A percentile compares a stretch with the other conserved stretches of the same genome.
Evolutionary conservation across 2,113 vertebrate genomes (phyloP).

Genomic region (Piliocolobus tephrosceles): DNA sequence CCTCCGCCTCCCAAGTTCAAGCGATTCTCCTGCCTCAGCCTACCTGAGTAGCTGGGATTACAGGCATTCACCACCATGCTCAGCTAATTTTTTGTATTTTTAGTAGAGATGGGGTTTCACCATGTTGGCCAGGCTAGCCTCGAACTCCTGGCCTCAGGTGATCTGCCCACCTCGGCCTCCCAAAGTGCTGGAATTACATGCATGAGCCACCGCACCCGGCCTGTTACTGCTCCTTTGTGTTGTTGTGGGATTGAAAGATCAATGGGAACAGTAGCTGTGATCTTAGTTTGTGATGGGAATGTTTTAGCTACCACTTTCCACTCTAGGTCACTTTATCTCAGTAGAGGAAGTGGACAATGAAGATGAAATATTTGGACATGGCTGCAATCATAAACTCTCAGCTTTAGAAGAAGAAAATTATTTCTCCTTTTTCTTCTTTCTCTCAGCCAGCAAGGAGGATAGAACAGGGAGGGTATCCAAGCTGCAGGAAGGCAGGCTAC

Average conservation of each 20-base stretch:
- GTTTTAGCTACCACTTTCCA: not conserved
- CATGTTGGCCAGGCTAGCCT: too few relatives aligned
- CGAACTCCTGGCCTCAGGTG: too few relatives aligned
- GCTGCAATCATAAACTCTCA: not conserved
- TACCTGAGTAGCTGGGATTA: too few relatives aligned
- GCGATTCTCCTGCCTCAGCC: too few relatives aligned
- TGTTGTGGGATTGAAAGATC: not conserved
- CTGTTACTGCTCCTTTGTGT: not conserved
- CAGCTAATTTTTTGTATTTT: too few relatives aligned
- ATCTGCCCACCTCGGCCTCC: too few relatives aligned
- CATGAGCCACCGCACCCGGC: rapidly evolving
- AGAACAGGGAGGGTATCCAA: not conserved
- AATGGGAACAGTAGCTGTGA: not conserved
- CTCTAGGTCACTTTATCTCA: not conserved
- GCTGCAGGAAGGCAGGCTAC: not conserved
- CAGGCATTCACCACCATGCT: too few relatives aligned
- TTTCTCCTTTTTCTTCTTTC: not conserved
- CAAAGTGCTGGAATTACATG: too few relatives aligned
- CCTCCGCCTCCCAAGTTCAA: too few relatives aligned
- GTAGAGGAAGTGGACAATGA: not conserved
- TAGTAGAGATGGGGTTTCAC: too few relatives aligned
- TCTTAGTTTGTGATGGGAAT: not conserved
- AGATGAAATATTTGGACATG: not conserved
- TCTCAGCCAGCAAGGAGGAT: not conserved
- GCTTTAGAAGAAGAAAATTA: not conserved